Evolutionary conservation across 2,888 invertebrate species (phyloP).

Genomic region (Stictocephala bisonia): DNA sequence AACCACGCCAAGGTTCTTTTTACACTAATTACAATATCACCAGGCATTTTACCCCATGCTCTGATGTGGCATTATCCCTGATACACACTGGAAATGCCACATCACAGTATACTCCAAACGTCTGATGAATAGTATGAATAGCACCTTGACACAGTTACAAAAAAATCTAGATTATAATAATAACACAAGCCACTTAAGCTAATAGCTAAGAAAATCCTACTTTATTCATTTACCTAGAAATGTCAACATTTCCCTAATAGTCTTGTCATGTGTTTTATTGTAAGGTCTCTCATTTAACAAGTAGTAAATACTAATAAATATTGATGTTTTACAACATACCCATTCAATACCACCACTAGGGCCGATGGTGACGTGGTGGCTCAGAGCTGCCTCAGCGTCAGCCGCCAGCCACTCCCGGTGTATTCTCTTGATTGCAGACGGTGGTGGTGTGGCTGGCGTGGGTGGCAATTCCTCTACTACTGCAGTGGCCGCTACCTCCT

Average conservation of each 20-base stretch:
- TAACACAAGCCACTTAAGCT: not conserved
- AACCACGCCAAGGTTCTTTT: too few relatives aligned
- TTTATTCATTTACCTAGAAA: not conserved
- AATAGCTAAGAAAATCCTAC: not conserved
- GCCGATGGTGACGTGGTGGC: conserved; percentile 72
- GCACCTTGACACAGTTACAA: too few relatives aligned
- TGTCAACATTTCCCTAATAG: not conserved
- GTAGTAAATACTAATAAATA: too few relatives aligned
- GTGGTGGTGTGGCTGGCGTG: not conserved
- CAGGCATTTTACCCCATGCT: too few relatives aligned
- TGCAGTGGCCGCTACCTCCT: conserved; percentile 22
- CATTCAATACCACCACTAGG: conserved; percentile 74
- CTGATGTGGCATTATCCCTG: too few relatives aligned
- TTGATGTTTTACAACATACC: conserved; percentile 45
- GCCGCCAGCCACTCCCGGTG: conserved; percentile 56
- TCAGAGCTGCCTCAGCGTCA: conserved; percentile 55
- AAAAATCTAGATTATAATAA: too few relatives aligned
- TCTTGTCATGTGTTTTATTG: not conserved
- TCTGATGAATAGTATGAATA: too few relatives aligned
- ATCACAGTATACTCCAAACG: too few relatives aligned
- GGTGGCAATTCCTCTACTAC: conserved; percentile 43
- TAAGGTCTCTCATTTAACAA: too few relatives aligned
- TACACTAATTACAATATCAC: too few relatives aligned
- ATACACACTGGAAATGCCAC: too few relatives aligned
- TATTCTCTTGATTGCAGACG: conserved; percentile 23